Evolutionary conservation across 2,888 invertebrate genomes (phyloP), one percentile per base, ranked within the genome.

Genomic region (Thysanoteuthis rhombus): DNA sequence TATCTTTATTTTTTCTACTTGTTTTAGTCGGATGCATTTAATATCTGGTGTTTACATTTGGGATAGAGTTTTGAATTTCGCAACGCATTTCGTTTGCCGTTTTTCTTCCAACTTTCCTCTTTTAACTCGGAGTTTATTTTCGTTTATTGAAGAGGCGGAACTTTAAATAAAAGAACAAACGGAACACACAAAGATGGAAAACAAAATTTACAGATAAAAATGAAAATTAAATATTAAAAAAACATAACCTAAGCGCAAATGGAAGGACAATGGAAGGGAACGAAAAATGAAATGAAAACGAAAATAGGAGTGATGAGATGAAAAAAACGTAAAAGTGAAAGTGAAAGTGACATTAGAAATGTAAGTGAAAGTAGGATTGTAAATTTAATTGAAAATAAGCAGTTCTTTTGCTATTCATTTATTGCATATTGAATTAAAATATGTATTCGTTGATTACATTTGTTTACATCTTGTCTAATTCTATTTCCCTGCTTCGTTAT

Each of bases 381-480:
- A 75, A 75, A 75, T 75, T n/a, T 75, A 75, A 75, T 75, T 75
- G 75, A 75, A 75, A 75, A n/a, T n/a, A 75, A 75, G 75, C 75
- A 75, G 75, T 75, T 75, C 75, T 75, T 75, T 75, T n/a, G 75
- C 75, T 75, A 75, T 75, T 75, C 75, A 75, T n/a, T 75, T 75
- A 75, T 75, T 75, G n/a, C n/a, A n/a, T 75, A n/a, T 75, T 16
- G n/a, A n/a, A 75, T 75, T 75, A 75, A n/a, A 75, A 75, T 75
- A 75, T 75, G 75, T 75, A 75, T 75, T n/a, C 75, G 75, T n/a
- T 75, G 75, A 75, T 75, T 75, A 75, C 75, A 75, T 75, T 75
- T 75, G 75, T 75, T 75, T 75, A 75, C 75, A 75, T n/a, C n/a
- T n/a, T 75, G n/a, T 75, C 75, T 75, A 75, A 75, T 75, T 75